These are phyloP conservation scores for Diacarnus erythraeanus DNA, from an alignment of 37 sponge, comb jelly and placozoan genomes.

Conservation along the genomic window DNA sequence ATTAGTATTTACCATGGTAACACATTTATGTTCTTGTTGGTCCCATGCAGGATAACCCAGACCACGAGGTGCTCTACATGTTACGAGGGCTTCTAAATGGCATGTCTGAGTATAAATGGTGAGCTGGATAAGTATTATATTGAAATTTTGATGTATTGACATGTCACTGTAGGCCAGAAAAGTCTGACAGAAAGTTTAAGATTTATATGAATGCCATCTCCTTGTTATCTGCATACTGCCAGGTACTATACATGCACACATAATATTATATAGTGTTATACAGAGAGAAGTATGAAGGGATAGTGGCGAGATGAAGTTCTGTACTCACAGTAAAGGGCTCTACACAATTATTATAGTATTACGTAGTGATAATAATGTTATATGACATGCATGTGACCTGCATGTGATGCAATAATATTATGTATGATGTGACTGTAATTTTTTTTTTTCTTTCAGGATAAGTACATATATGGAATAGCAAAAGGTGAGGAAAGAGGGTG, in stretches of 20 bases:
- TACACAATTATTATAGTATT: neutral
- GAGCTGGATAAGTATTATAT: neutral
- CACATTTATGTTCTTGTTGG: too few species aligned
- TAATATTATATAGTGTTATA: too few species aligned
- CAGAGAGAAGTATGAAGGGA: too few species aligned
- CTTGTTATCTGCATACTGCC: slow-evolving; percentile 68
- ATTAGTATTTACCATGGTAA: too few species aligned
- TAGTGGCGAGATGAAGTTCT: too few species aligned
- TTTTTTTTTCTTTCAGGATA: slow-evolving; percentile 28
- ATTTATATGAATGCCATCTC: slow-evolving; percentile 66
- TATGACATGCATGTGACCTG: neutral
- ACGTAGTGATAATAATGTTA: neutral
- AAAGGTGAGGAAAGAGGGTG: slow-evolving; percentile 53
- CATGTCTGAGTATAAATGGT: slow-evolving; percentile 80
- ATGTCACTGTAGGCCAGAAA: slow-evolving; percentile 19
- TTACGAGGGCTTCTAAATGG: slow-evolving; percentile 78
- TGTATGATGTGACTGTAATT: neutral
- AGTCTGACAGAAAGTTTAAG: slow-evolving; percentile 52
- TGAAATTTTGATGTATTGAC: neutral
- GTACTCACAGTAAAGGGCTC: too few species aligned
- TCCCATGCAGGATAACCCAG: slow-evolving; percentile 95
- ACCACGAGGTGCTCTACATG: slow-evolving; percentile 71
- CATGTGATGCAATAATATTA: neutral
- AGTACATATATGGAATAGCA: slow-evolving; percentile 34
- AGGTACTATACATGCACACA: too few species aligned